Conservation (phyloP, 2,113 vertebrate genomes). For the Eretmochelys imbricata region DNA sequence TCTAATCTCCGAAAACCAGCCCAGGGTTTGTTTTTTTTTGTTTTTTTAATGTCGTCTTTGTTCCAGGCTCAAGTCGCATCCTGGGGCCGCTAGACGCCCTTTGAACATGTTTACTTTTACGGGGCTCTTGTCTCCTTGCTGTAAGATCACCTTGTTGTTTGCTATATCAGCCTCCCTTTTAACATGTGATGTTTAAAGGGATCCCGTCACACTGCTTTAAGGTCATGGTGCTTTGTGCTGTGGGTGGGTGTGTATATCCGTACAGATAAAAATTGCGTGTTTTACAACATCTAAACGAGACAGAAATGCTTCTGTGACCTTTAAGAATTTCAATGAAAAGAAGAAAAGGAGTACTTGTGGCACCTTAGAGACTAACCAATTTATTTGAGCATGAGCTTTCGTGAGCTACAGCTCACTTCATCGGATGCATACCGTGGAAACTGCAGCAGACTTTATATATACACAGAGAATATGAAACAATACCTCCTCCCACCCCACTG, state of each 20-base stretch:
- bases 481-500: too few species aligned
- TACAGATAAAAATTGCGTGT: not conserved
- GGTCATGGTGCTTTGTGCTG: not conserved
- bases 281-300: not conserved
- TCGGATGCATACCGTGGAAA: too few species aligned
- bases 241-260: not conserved
- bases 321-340: not conserved
- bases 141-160: slow-evolving; percentile 32
- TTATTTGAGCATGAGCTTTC: too few species aligned
- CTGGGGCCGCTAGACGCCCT: not conserved
- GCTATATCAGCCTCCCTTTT: not conserved
- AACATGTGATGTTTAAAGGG: not conserved
- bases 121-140: slow-evolving; percentile 50
- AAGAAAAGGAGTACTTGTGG: too few species aligned
- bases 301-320: not conserved
- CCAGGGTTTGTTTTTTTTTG: not conserved
- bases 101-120: slow-evolving; percentile 53
- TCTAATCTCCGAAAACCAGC: slow-evolving; percentile 53
- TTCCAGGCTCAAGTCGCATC: not conserved
- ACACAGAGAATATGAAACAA: too few species aligned
- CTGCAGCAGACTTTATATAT: too few species aligned
- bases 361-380: too few species aligned
- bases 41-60: slow-evolving; percentile 10
- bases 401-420: too few species aligned
- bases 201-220: not conserved